Base-by-base conservation (phyloP, 1,140 invertebrate genomes). In the Phthorimaea operculella region DNA sequence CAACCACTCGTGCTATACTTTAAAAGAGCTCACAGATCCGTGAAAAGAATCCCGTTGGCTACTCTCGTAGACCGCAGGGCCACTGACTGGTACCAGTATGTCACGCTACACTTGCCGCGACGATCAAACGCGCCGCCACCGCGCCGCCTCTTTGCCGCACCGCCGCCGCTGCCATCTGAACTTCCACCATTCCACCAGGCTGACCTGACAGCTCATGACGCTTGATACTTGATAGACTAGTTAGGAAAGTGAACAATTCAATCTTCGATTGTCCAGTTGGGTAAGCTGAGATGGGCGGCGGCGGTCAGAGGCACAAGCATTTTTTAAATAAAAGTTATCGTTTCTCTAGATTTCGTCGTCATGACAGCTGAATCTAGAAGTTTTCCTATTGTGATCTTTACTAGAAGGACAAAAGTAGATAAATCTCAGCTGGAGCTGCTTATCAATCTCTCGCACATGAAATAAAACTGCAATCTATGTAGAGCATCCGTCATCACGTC, bases 31-130 rank as follows among this genome's bases (percentile, higher is more conserved):
- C 68, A 78, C 60, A 67, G 72, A 75, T 71, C 65, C 74, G 71
- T 69, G 68, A 74, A 70, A 72, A 72, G 15, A 17, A 16, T 66
- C 58, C 63, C 57, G 62, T 47, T 11, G 39, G 39, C 6, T 39
- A 39, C 60, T 64, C 36, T 62, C 21, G 62, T 63, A 55, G 68
- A 68, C 71, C 70, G 63, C 72, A 71, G 67, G 63, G 62, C 55
- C 64, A 50, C 44, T 9, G 53, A n/a, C n/a, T 71, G 64, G 69
- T 68, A 71, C 21, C 21, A 28, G 21, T 82, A 82, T 76, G 76
- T 76, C 79, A 82, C 76, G 79, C 64, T 75, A 75, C 77, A 75
- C 63, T 74, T 70, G 71, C 72, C 68, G 61, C 66, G 62, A 55
- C 54, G 69, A 77, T 80, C 75, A 80, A 78, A 78, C 63, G 52